Evolutionary conservation across 1,140 invertebrate genomes (phyloP).

Genomic region (Bombus superbus): DNA sequence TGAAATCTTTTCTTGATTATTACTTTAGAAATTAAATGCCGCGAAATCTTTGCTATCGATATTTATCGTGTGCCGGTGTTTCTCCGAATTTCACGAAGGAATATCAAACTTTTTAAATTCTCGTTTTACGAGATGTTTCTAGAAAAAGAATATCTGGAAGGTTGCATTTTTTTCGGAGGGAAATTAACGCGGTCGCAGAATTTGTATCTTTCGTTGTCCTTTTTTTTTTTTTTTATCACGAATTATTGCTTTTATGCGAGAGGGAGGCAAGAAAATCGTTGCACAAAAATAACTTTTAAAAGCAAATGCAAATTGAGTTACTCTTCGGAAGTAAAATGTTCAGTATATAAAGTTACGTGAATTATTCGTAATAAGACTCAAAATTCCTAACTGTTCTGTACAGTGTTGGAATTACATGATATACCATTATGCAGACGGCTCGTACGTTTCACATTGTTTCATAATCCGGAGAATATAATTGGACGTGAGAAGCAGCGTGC

Average conservation of each 20-base stretch:
- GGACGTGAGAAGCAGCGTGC: background rate
- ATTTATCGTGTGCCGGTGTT: no score
- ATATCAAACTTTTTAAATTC: no score
- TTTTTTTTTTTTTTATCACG: background rate
- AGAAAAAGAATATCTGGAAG: no score
- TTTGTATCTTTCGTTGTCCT: no score
- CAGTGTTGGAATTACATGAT: background rate
- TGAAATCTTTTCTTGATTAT: no score
- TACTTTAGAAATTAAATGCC: no score
- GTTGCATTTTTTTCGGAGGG: no score
- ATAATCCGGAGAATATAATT: slow-evolving; percentile 26
- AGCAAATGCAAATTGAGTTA: background rate
- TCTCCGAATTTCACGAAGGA: no score
- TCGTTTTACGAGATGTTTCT: no score
- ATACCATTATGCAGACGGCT: slow-evolving; percentile 8
- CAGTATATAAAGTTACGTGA: no score
- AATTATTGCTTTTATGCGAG: background rate
- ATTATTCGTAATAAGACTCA: background rate
- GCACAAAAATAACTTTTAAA: background rate
- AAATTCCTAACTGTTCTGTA: background rate
- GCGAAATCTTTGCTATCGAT: no score
- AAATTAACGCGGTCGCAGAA: no score
- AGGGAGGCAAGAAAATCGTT: background rate
- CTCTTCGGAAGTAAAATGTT: background rate
- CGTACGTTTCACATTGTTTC: background rate